phyloP scores from a whole-genome alignment of 2,797 vertebrate genomes.

The Brotula barbata region DNA sequence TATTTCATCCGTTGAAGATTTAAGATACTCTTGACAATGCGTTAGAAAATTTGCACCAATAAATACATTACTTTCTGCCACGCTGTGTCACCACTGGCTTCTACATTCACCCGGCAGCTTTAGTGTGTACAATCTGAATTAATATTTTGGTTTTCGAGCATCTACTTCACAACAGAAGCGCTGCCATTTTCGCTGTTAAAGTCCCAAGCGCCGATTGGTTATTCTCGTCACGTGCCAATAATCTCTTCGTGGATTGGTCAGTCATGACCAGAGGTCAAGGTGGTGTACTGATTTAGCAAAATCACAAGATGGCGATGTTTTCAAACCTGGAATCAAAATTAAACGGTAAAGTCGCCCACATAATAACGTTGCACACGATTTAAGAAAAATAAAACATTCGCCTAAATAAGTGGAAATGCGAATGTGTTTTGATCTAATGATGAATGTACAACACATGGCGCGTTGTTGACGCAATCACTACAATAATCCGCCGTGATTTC shows the following conservation, averaged over 20 bases:
- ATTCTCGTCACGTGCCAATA: conserved; percentile 1
- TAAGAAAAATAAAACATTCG: neutral
- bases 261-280: neutral
- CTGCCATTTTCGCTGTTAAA: conserved; percentile 39
- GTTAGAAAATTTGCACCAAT: neutral
- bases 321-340: neutral
- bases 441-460: too few relatives aligned
- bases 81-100: rapidly evolving
- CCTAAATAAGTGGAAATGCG: neutral
- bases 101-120: conserved; percentile 31
- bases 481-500: too few relatives aligned
- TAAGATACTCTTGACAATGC: neutral
- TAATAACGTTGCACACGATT: too few relatives aligned
- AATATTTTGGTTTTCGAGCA: conserved; percentile 6
- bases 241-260: conserved; percentile 55
- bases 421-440: too few relatives aligned
- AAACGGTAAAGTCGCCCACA: too few relatives aligned
- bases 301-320: conserved; percentile 54
- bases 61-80: neutral
- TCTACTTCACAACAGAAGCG: conserved; percentile 12
- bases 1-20: conserved; percentile 3
- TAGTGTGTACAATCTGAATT: conserved; percentile 8
- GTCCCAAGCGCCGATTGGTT: conserved; percentile 58
- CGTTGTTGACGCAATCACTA: too few relatives aligned
- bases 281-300: rapidly evolving